Base-by-base conservation (phyloP, 1,140 invertebrate species). In the Atta cephalotes region DNA sequence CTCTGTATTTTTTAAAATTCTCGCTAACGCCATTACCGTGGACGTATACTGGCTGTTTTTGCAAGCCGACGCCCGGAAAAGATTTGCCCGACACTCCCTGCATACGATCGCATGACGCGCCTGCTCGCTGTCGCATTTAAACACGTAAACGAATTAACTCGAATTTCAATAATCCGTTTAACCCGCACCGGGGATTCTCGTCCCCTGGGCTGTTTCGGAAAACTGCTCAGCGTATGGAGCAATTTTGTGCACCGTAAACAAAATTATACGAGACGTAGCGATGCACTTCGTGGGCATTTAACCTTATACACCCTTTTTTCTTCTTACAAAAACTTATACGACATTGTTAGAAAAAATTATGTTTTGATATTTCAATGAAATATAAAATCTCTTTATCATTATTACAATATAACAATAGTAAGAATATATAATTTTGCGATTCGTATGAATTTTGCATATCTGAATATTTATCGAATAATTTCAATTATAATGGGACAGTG, bases 1-100 rank as follows among this genome's bases (percentile, higher is more conserved):
- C 31, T 71, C 74, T 60, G 21, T 90, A 60, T 90, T 90, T 90
- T 90, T 86, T 56, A 70, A 88, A 90, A 90, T 88, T 88, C 87
- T 60, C 56, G 62, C 87, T 90, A 88, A 90, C 87, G 21, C 71
- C 51, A 90, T 90, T 90, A 87, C 68, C 78, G 35, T 45, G 18
- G 71, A 66, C 79, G 25, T 87, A 85, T 68, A 71, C 72, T 62
- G 39, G 35, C 25, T 79, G 82, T 81, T 81, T 79, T 85, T 85
- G 72, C 68, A 84, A 76, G 62, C 51, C 66, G 74, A 79, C 82
- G 45, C 60, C 25, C 66, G 82, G 21, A 31, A 72, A 77, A 85
- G 86, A 77, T 87, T 85, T 39, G 65, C 39, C 51, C n/a, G 56
- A 39, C 39, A 53, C 39, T 51, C 31, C 65, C 81, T 68, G 39